Base-by-base conservation (phyloP, 2,797 vertebrate species). In the Varecia variegata region DNA sequence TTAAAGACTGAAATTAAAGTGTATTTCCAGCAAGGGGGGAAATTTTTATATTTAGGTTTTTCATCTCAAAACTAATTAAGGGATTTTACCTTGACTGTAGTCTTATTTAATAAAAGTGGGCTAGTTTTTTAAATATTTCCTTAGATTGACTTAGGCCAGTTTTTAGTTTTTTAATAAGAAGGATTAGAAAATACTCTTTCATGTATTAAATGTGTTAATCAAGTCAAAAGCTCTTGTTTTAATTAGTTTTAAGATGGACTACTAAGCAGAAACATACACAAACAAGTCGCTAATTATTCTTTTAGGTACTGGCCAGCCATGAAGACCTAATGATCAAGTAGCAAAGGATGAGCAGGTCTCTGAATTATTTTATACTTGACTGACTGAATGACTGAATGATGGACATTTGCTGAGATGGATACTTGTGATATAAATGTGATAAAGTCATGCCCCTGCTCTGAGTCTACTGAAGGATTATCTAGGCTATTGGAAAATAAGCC, bases 201-300 rank as follows among this genome's bases (percentile, higher is more conserved):
- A 54, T 76, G 32, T 67, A 77, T 62, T 73, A 93, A 87, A 54
- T 54, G 25, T n/a, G 21, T 52, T 71, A 88, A 52, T 93, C 82
- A 93, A 65, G 84, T 89, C 35, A 73, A 82, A 89, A 80, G 35
- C 54, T 73, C 79, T 92, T 88, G 65, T 90, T 81, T 94, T 89
- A 94, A 86, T 95, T 96, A 93, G 87, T 76, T 71, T 58, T 40
- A 73, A 50, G 88, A 47, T 83, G 62, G 62, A 60, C 40, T 91
- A 45, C 25, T 85, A 32, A 47, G 87, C 74, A 93, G 90, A 96
- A 95, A 93, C 6, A 27, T 68, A 27, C 7, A 56, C 23, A 82
- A 74, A 58, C 62, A 92, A 89, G 50, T 89, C 71, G 65, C 65
- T 93, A 74, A 90, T 91, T 93, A 86, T 90, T 93, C 85, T 94